phyloP scores from a whole-genome alignment of 2,113 vertebrate species.

The Hemibagrus wyckioides region DNA sequence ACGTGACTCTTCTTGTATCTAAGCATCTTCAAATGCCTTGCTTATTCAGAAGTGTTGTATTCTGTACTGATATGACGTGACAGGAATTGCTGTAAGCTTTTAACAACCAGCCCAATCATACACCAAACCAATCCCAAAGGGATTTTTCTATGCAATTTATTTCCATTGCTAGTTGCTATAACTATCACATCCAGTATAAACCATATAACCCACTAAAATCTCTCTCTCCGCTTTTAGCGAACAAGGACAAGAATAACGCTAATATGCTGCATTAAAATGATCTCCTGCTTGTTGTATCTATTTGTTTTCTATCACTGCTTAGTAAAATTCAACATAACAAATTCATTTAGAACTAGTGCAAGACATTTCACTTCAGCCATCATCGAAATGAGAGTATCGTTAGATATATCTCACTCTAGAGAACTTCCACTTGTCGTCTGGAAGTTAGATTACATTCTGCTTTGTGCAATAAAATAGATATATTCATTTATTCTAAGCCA shows the following conservation, averaged over 20 bases:
- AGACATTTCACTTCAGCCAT: not conserved
- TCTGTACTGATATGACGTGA: not conserved
- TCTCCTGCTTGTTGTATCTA: not conserved
- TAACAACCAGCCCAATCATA: not conserved
- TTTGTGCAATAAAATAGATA: constrained; percentile 27
- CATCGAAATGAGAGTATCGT: not conserved
- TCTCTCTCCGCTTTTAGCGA: not conserved
- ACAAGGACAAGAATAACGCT: not conserved
- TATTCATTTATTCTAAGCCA: constrained; percentile 39
- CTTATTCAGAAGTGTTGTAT: not conserved
- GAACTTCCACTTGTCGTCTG: not conserved
- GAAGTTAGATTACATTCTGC: constrained; percentile 8
- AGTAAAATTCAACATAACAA: not conserved
- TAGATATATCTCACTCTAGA: constrained; percentile 9
- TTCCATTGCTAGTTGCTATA: not conserved
- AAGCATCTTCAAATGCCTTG: not conserved
- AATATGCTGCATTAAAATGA: not conserved
- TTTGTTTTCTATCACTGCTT: not conserved
- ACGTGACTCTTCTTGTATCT: not conserved
- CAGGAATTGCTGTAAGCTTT: not conserved
- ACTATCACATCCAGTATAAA: not conserved
- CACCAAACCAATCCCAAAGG: not conserved
- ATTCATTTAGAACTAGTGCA: not conserved
- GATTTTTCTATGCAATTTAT: not conserved
- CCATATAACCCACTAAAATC: not conserved